Evolutionary conservation across 2,797 vertebrate genomes (phyloP), one percentile per base, ranked within the genome.

Genomic region (Danio tinwini): DNA sequence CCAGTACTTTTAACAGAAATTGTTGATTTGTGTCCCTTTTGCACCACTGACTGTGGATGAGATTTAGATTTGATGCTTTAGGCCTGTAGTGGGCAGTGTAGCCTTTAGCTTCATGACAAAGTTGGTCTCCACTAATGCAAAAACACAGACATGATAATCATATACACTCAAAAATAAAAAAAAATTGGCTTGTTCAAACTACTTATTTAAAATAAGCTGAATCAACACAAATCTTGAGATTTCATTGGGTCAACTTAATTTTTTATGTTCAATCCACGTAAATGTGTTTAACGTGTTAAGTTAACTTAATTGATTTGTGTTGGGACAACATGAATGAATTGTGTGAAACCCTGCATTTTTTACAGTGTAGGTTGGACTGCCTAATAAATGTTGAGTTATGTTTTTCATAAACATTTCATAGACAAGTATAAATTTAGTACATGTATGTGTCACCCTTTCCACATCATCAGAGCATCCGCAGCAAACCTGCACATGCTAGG

Each of bases 71-170:
- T 52, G 12, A 52, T 13, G 49, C 8, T 52, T 10, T 64, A 40
- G 67, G n/a, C 67, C 84, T 81, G 49, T 79, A 85, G 81, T 79
- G 84, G 82, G 84, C 86, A 85, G 78, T 71, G 53, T 47, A 85
- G 81, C 71, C 16, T 70, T 39, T 44, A 47, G 40, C 70, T n/a
- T 29, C 59, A 45, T 44, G 9, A 12, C 49, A 56, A 55, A 50
- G 59, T 65, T 45, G n/a, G 29, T 55, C 74, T 72, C 68, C 37
- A 17, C 49, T 80, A 70, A 72, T 63, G 50, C 16, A 45, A 21
- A 6, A n/a, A n/a, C 9, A 49, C 9, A 49, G 21, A 11, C 55
- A 37, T 59, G 19, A 72, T 14, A 44, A 45, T n/a, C n/a, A n/a
- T n/a, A n/a, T n/a, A n/a, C n/a, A n/a, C n/a, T n/a, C n/a, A n/a